Evolutionary conservation across 2,888 invertebrate species (phyloP).

Genomic region (Oegoconia quadripuncta): DNA sequence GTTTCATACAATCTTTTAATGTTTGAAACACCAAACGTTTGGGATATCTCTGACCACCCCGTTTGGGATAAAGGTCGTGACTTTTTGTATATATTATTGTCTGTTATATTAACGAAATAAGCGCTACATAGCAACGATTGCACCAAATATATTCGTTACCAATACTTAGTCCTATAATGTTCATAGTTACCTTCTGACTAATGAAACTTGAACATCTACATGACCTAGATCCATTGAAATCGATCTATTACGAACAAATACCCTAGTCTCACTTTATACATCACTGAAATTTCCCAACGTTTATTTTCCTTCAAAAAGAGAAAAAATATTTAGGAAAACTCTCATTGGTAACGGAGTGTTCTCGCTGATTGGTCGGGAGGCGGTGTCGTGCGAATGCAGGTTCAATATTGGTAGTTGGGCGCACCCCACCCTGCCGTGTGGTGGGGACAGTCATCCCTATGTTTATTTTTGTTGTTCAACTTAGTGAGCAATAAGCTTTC

Average conservation of each 20-base stretch:
- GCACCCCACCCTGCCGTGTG: slow-evolving; percentile 39
- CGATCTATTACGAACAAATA: background rate
- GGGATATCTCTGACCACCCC: too few relatives aligned
- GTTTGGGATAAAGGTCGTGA: too few relatives aligned
- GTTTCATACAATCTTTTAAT: too few relatives aligned
- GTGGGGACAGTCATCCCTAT: slow-evolving; percentile 68
- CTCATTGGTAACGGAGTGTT: slow-evolving; percentile 43
- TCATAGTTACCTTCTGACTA: background rate
- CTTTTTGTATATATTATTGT: too few relatives aligned
- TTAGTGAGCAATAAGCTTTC: slow-evolving; percentile 68
- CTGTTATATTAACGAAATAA: too few relatives aligned
- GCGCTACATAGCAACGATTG: too few relatives aligned
- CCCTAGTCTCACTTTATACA: slow-evolving; percentile 25
- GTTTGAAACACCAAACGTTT: too few relatives aligned
- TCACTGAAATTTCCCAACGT: slow-evolving; percentile 48
- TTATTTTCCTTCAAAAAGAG: slow-evolving; percentile 57
- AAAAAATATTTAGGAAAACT: slow-evolving; percentile 31
- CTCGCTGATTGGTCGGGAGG: slow-evolving; percentile 56
- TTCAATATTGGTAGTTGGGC: slow-evolving; percentile 40
- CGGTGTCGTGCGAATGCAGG: slow-evolving; percentile 34
- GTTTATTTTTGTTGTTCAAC: slow-evolving; percentile 73
- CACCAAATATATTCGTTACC: too few relatives aligned
- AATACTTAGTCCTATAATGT: too few relatives aligned
- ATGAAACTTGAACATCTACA: background rate
- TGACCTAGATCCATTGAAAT: slow-evolving; percentile 4